These are phyloP conservation scores for Pantherophis guttatus DNA, from an alignment of 2,113 vertebrate genomes.

Conservation along the genomic window DNA sequence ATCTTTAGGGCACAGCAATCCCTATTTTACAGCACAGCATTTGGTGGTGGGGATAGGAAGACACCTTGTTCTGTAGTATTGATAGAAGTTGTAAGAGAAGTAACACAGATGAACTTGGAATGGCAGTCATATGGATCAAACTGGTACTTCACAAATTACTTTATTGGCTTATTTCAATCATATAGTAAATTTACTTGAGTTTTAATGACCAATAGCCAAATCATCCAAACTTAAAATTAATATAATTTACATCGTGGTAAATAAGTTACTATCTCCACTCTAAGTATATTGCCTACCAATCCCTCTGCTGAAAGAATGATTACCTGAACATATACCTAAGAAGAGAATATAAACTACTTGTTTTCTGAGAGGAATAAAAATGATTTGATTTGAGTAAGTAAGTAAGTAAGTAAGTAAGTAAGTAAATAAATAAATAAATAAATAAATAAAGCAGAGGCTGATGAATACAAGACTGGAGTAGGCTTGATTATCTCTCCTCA, in stretches of 20 bases:
- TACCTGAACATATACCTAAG: neutral
- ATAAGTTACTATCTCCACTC: neutral
- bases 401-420: too few relatives aligned
- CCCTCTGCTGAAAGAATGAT: neutral
- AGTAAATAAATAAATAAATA: neutral
- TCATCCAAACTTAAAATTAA: neutral
- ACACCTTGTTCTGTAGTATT: neutral
- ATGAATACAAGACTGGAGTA: neutral
- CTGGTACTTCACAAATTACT: neutral
- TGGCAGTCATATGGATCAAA: neutral
- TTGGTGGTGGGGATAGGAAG: neutral
- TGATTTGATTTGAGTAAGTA: neutral
- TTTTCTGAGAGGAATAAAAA: neutral
- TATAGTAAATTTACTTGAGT: neutral
- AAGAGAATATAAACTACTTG: neutral
- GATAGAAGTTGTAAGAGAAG: neutral
- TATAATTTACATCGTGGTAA: neutral
- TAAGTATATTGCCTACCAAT: neutral
- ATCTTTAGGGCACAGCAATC: neutral
- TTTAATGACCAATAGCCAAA: neutral
- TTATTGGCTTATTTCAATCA: neutral
- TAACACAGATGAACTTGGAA: neutral
- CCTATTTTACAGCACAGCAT: neutral
- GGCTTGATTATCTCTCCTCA: neutral
- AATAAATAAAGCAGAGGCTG: neutral